Evolutionary conservation across 1,140 invertebrate genomes (phyloP).

Genomic region (Cotesia vestalis): DNA sequence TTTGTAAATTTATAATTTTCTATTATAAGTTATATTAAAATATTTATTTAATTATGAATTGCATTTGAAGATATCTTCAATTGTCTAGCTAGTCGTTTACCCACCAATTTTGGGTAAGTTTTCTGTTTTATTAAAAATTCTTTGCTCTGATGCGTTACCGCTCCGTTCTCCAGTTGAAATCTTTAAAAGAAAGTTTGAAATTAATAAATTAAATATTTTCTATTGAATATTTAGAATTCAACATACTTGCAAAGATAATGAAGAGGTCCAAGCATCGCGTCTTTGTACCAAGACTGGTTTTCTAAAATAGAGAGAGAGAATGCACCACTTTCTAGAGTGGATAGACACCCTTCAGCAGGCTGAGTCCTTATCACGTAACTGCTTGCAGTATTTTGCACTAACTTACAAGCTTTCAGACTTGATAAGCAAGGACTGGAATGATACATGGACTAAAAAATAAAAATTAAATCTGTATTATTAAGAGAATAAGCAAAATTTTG

Average conservation of each 20-base stretch:
- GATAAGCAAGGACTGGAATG: slow-evolving; percentile 76
- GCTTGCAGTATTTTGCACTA: slow-evolving; percentile 76
- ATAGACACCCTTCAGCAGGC: slow-evolving; percentile 89
- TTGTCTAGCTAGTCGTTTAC: slow-evolving; percentile 76
- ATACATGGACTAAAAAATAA: slow-evolving; percentile 72
- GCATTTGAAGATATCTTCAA: slow-evolving; percentile 30
- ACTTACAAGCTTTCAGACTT: slow-evolving; percentile 77
- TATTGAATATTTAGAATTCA: slow-evolving; percentile 1
- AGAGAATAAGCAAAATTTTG: no score
- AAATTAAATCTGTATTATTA: background rate
- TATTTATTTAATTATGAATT: background rate
- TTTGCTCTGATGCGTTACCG: slow-evolving; percentile 92
- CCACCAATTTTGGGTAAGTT: slow-evolving; percentile 83
- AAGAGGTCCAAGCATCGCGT: slow-evolving; percentile 79
- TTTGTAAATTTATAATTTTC: background rate
- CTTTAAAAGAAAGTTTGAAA: slow-evolving; percentile 49
- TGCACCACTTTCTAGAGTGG: slow-evolving; percentile 90
- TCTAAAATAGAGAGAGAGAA: slow-evolving; percentile 83
- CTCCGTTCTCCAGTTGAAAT: slow-evolving; percentile 87
- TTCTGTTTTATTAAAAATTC: slow-evolving; percentile 88
- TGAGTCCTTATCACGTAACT: slow-evolving; percentile 93
- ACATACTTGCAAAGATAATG: slow-evolving; percentile 79
- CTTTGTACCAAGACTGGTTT: slow-evolving; percentile 71
- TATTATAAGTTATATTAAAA: background rate
- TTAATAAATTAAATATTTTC: slow-evolving; percentile 1